Percentiles rank a stretch among this genome's conserved stretches.
Conservation (phyloP, 2,113 vertebrate genomes). For the Oriolus oriolus region DNA sequence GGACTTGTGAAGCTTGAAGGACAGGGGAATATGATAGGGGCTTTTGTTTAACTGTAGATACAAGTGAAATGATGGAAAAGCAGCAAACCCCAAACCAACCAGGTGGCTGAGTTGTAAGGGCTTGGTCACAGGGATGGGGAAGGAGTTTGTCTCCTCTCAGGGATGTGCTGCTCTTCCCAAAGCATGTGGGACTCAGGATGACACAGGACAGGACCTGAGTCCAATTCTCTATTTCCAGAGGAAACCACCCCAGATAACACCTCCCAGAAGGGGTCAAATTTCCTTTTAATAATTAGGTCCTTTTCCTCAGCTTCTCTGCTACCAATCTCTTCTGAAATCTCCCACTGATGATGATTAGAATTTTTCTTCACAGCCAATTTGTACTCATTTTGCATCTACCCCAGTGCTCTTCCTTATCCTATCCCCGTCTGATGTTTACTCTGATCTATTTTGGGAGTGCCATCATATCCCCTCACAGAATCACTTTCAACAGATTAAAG, state of each 20-base stretch:
- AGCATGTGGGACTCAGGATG: accelerated
- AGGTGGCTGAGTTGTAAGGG: background rate
- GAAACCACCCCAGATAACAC: background rate
- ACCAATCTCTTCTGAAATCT: background rate
- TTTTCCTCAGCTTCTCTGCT: background rate
- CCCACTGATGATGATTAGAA: background rate
- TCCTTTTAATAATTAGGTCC: background rate
- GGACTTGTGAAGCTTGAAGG: background rate
- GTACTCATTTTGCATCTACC: background rate
- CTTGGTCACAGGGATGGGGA: background rate
- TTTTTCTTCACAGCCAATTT: background rate
- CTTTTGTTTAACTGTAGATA: background rate
- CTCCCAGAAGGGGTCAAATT: background rate
- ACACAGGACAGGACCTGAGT: background rate
- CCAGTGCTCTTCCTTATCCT: background rate
- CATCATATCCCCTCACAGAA: background rate
- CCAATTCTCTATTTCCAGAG: background rate
- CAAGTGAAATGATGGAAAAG: background rate
- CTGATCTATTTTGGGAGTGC: constrained; percentile 30
- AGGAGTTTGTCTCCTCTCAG: background rate
- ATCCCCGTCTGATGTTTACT: background rate
- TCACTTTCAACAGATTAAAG: constrained; percentile 22
- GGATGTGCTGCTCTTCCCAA: background rate
- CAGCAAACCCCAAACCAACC: background rate
- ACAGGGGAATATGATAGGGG: background rate